phyloP scores from a whole-genome alignment of 2,888 invertebrate species.

The Heliconius aoede region DNA sequence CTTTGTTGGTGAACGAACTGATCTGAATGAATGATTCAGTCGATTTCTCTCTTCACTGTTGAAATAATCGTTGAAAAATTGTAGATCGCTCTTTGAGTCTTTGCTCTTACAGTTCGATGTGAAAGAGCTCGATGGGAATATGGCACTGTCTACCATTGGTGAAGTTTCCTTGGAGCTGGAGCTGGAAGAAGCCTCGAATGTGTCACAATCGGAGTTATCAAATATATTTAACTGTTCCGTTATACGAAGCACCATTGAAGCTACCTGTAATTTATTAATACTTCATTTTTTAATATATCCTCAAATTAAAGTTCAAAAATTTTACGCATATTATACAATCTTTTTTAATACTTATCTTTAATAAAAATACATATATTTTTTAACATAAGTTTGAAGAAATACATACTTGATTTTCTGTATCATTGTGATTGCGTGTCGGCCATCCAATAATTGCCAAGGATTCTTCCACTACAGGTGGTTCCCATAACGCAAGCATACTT shows the following conservation, averaged over 20 bases:
- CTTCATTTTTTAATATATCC: neutral
- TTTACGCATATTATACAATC: too few species aligned
- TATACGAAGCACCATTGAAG: conserved; percentile 90
- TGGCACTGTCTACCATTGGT: conserved; percentile 77
- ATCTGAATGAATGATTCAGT: conserved; percentile 67
- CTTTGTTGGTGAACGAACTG: conserved; percentile 60
- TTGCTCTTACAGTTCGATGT: conserved; percentile 36
- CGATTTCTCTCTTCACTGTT: conserved; percentile 63
- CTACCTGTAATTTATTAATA: conserved; percentile 68
- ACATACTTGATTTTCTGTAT: conserved; percentile 63
- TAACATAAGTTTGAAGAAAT: neutral
- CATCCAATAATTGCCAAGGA: conserved; percentile 92
- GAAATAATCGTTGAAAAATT: conserved; percentile 75
- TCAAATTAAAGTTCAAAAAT: neutral
- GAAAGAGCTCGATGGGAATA: conserved; percentile 68
- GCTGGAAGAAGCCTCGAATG: conserved; percentile 84
- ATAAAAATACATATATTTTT: neutral
- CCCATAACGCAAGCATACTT: conserved; percentile 92
- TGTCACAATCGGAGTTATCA: conserved; percentile 89
- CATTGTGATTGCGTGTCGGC: conserved; percentile 81
- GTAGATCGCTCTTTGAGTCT: conserved; percentile 59
- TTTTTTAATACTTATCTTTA: neutral
- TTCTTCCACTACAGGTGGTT: conserved; percentile 93
- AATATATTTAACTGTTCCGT: conserved; percentile 90
- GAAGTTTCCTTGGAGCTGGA: conserved; percentile 85